Conservation (phyloP, 2,888 invertebrate species). For the Odontothrips loti region DNA sequence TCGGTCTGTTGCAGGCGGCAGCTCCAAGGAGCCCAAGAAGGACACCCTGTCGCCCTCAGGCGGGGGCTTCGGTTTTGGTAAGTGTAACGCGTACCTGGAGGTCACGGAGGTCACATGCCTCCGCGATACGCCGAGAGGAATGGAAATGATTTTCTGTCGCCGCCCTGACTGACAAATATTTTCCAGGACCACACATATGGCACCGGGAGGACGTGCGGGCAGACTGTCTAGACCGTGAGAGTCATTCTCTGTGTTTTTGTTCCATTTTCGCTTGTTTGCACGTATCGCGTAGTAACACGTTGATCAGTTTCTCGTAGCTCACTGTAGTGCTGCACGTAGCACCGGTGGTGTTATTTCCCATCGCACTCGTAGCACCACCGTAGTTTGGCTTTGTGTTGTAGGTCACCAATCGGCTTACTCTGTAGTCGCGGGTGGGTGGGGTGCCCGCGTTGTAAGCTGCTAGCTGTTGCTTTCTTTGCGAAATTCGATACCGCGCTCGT, state of each 20-base stretch:
- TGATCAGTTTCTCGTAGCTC: neutral
- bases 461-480: too few species aligned
- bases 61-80: slow-evolving; percentile 62
- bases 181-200: slow-evolving; percentile 10
- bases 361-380: too few species aligned
- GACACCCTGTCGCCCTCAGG: slow-evolving; percentile 62
- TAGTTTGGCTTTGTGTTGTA: too few species aligned
- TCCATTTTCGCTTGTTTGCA: neutral
- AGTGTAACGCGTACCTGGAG: slow-evolving; percentile 43
- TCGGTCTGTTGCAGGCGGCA: slow-evolving; percentile 62
- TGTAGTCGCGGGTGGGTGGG: too few species aligned
- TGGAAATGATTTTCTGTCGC: too few species aligned
- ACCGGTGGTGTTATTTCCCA: neutral
- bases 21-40: slow-evolving; percentile 64
- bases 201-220: slow-evolving; percentile 8
- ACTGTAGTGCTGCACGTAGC: neutral
- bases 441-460: too few species aligned
- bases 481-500: too few species aligned
- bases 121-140: too few species aligned
- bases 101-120: too few species aligned
- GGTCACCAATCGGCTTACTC: too few species aligned
- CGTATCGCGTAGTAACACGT: neutral
- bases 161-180: neutral
- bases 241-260: neutral
- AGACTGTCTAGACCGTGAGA: slow-evolving; percentile 15